A percentile compares a stretch with the other conserved stretches of the same genome.
Evolutionary conservation across 2,888 invertebrate species (phyloP).

Genomic region (Uropetala carovei): DNA sequence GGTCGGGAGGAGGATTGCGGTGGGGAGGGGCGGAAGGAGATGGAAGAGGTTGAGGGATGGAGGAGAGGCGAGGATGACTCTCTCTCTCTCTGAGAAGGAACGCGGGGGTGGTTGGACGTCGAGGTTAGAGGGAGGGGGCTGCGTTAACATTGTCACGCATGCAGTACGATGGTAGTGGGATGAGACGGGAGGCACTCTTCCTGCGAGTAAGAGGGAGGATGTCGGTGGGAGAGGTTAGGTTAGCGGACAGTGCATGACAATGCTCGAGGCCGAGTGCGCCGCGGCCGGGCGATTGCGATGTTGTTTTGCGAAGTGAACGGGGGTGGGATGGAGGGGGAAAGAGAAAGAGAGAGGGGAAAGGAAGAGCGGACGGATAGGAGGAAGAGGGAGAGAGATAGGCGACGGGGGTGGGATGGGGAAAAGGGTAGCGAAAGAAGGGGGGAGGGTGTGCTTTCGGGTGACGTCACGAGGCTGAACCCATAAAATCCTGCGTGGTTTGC

Average conservation of each 20-base stretch:
- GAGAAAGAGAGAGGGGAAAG: background rate
- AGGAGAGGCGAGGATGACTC: no score
- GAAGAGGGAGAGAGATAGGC: background rate
- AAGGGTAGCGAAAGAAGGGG: background rate
- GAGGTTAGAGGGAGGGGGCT: background rate
- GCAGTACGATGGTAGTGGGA: no score
- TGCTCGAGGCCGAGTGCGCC: background rate
- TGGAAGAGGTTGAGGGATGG: no score
- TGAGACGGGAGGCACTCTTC: background rate
- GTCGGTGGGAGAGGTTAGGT: background rate
- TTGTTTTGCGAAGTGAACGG: conserved; percentile 13
- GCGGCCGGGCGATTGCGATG: background rate
- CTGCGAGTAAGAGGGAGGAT: background rate
- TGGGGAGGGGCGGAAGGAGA: no score
- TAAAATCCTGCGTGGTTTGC: conserved; percentile 63
- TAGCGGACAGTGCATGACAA: conserved; percentile 16
- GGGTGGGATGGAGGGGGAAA: background rate
- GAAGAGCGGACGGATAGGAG: background rate
- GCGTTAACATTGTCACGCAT: conserved; percentile 56
- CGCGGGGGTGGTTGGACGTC: background rate
- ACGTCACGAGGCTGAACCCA: conserved; percentile 60
- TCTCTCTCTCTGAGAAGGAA: no score
- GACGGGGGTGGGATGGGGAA: background rate
- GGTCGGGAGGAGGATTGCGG: background rate
- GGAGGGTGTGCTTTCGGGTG: conserved; percentile 25